Evolutionary conservation across 1,140 invertebrate species (phyloP).

Genomic region (Atta cephalotes): DNA sequence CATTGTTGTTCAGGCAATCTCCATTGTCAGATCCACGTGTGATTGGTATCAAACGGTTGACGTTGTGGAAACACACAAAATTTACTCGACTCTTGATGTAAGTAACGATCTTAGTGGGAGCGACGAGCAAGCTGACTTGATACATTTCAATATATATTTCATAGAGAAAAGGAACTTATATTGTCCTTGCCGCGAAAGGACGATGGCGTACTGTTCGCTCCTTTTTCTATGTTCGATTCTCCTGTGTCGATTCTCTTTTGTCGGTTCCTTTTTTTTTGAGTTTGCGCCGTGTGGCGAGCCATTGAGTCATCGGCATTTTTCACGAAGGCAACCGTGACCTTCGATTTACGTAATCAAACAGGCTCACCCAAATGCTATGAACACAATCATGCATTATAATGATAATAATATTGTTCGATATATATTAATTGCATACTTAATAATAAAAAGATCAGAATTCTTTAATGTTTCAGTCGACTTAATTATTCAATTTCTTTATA

Average conservation of each 20-base stretch:
- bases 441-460: neutral
- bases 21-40: constrained; percentile 31
- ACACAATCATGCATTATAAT: neutral
- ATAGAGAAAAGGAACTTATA: neutral
- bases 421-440: neutral
- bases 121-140: neutral
- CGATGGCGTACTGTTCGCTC: constrained; percentile 8
- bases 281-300: neutral
- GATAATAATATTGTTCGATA: constrained; percentile 5
- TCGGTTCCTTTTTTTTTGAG: neutral
- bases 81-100: constrained; percentile 71
- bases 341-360: constrained; percentile 37
- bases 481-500: neutral
- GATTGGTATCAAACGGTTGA: constrained; percentile 75
- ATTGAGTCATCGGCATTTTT: constrained; percentile 36
- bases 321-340: constrained; percentile 8
- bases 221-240: constrained; percentile 30
- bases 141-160: constrained; percentile 17
- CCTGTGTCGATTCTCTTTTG: neutral
- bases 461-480: neutral
- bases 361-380: neutral
- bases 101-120: constrained; percentile 44
- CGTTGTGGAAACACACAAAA: constrained; percentile 68
- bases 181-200: constrained; percentile 55
- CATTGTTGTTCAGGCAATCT: constrained; percentile 73